phyloP scores from a whole-genome alignment of 1,140 invertebrate species.

The Bilobella aurantiaca region DNA sequence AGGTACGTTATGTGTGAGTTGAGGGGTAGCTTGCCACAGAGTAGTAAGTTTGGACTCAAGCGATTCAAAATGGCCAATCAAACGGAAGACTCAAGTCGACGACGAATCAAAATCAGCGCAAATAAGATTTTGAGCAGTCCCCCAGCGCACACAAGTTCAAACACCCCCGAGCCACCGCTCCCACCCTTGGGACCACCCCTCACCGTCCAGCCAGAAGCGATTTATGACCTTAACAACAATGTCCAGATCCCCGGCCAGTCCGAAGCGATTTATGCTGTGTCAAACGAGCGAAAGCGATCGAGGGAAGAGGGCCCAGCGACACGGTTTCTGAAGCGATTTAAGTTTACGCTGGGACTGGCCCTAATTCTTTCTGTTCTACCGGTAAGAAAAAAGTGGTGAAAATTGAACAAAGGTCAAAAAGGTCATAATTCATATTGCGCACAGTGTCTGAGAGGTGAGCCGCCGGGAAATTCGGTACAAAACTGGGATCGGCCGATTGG shows the following conservation, averaged over 20 bases:
- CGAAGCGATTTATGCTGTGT: neutral
- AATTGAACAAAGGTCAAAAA: neutral
- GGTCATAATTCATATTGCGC: neutral
- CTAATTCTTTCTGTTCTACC: neutral
- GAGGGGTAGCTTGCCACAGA: neutral
- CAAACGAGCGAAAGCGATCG: slow-evolving; percentile 6
- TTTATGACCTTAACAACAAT: neutral
- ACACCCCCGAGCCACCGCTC: neutral
- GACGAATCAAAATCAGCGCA: neutral
- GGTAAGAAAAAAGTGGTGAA: neutral
- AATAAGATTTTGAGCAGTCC: neutral
- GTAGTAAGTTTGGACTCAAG: neutral
- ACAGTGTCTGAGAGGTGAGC: neutral
- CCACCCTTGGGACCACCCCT: neutral
- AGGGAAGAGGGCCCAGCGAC: neutral
- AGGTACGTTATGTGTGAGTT: neutral
- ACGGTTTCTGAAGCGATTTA: neutral
- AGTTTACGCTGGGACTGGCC: neutral
- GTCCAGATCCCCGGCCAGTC: neutral
- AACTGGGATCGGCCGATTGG: slow-evolving; percentile 68
- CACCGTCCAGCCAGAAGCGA: neutral
- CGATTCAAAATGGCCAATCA: slow-evolving; percentile 1
- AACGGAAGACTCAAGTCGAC: neutral
- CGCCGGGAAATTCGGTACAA: neutral
- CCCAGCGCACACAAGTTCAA: neutral